Evolutionary conservation across 2,888 invertebrate species (phyloP), one percentile per base, ranked within the genome.

Genomic region (Athrips mouffetella): DNA sequence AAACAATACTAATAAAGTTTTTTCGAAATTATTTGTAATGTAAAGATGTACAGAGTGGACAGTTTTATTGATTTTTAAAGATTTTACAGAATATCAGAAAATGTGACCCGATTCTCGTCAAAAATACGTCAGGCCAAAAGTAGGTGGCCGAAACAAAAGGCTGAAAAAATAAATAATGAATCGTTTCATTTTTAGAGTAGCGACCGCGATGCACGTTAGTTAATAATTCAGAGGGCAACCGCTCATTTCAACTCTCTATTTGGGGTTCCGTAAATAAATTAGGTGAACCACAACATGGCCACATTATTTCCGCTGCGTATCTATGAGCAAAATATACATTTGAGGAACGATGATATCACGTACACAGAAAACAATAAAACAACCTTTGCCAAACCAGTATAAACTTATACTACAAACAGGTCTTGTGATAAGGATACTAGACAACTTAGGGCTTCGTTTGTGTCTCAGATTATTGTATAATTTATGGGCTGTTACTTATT

Each of bases 161-260:
- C 20, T 18, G 27, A 25, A 25, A 30, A 29, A 25, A 29, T 49
- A 49, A 30, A 45, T 49, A 49, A 39, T 49, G 39, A 45, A 49
- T 45, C 16, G 11, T 30, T 25, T 39, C 33, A 49, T 49, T 45
- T 49, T 44, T 49, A 45, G 31, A 33, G 44, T 10, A 4, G 16
- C 25, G 20, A 10, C 39, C 45, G 49, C 45, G 35, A 39, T 39
- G 35, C 49, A 18, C 30, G n/a, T 25, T 35, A 15, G 31, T 58
- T 58, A 58, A 56, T 58, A 55, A 58, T 58, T 53, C 55, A 56
- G 30, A 27, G 23, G 25, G n/a, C 39, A 37, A 50, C 47, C 55
- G 55, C 54, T 55, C 58, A 58, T 58, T 58, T 54, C 53, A 40
- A 50, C 48, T 25, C 31, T 45, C 49, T 42, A 46, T 42, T 52